Evolutionary conservation across 2,113 vertebrate species (phyloP).

Genomic region (Cichladusa arquata): DNA sequence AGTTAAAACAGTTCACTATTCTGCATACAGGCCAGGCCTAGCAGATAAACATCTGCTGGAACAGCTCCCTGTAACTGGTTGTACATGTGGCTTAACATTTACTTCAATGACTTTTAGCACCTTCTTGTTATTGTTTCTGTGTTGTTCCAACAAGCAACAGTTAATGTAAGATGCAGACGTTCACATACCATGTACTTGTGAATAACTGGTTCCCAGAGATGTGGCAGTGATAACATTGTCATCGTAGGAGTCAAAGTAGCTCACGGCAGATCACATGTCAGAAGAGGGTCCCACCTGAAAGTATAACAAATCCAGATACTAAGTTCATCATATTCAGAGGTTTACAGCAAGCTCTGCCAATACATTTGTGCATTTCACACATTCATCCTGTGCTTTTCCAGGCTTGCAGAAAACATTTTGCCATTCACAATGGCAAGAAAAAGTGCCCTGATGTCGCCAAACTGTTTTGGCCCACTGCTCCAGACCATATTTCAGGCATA

Average conservation of each 20-base stretch:
- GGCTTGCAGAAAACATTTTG: not conserved
- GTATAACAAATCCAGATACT: slow-evolving; percentile 5
- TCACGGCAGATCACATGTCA: slow-evolving; percentile 36
- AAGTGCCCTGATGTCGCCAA: not conserved
- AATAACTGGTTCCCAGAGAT: slow-evolving; percentile 62
- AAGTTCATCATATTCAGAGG: not conserved
- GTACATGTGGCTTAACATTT: slow-evolving; percentile 40
- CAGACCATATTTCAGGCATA: not conserved
- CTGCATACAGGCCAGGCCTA: not conserved
- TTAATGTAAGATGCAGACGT: slow-evolving; percentile 29
- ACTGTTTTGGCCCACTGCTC: not conserved
- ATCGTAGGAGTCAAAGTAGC: slow-evolving; percentile 2
- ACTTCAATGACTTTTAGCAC: slow-evolving; percentile 49
- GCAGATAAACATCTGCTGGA: slow-evolving; percentile 35
- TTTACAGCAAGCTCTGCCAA: not conserved
- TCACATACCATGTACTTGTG: slow-evolving; percentile 47
- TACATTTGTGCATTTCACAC: not conserved
- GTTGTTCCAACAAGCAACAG: not conserved
- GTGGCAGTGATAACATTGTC: slow-evolving; percentile 63
- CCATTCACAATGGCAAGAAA: not conserved
- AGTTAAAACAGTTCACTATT: not conserved
- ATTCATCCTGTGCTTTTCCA: not conserved
- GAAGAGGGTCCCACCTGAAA: slow-evolving; percentile 48
- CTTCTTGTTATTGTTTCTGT: slow-evolving; percentile 25
- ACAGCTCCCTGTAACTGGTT: not conserved